A percentile compares a stretch with the other conserved stretches of the same genome.
Conservation (phyloP, 2,888 invertebrate species). For the Thecocarcelia acutangulata region DNA sequence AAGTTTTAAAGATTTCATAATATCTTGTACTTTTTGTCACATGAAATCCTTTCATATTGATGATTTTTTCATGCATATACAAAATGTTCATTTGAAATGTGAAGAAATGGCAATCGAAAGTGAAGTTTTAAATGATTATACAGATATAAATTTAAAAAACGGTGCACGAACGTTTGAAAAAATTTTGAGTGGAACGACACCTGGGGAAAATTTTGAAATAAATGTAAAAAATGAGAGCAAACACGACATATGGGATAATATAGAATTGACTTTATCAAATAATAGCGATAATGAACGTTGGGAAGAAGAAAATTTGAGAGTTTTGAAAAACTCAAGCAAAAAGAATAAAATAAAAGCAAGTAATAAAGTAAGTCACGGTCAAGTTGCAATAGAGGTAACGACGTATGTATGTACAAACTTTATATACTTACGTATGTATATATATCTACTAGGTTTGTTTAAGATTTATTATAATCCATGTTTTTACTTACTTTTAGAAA, state of each 20-base stretch:
- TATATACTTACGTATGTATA: too few relatives aligned
- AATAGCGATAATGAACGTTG: constrained; percentile 6
- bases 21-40: constrained; percentile 75
- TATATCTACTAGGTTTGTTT: too few relatives aligned
- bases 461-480: too few relatives aligned
- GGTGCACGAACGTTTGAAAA: constrained; percentile 7
- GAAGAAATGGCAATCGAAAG: constrained; percentile 21
- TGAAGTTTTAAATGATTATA: background rate
- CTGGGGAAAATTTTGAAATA: background rate
- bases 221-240: constrained; percentile 33
- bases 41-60: constrained; percentile 76
- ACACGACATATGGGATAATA: constrained; percentile 4
- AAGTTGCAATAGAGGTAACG: background rate
- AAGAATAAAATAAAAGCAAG: background rate
- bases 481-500: background rate
- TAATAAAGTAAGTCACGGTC: background rate
- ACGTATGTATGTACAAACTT: too few relatives aligned
- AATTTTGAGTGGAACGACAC: background rate
- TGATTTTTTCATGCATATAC: constrained; percentile 76
- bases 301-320: constrained; percentile 11
- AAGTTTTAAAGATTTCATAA: constrained; percentile 74
- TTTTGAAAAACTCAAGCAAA: constrained; percentile 22
- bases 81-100: constrained; percentile 75
- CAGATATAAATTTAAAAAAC: constrained; percentile 30
- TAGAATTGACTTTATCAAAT: constrained; percentile 3